Percentiles rank a stretch among this genome's conserved stretches.
Conservation (phyloP, 2,797 vertebrate species). For the Sarcophilus harrisii region DNA sequence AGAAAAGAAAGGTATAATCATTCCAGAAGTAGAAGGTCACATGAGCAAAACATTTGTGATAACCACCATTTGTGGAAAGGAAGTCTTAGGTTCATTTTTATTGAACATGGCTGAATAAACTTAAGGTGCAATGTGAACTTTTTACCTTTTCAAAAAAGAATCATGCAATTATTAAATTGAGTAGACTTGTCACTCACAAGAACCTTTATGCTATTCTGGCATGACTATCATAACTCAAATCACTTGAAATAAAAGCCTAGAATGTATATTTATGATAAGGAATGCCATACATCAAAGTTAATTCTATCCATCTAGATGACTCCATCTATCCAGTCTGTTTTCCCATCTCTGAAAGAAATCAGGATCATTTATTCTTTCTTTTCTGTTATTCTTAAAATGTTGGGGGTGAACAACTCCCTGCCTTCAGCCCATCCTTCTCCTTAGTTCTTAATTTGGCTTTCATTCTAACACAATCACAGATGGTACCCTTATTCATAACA, state of each 20-base stretch:
- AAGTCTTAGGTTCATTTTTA: constrained; percentile 70
- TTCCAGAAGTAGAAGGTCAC: not conserved
- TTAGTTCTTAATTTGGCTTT: constrained; percentile 80
- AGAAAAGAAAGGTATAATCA: not conserved
- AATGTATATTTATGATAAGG: constrained; percentile 67
- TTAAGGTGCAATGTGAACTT: constrained; percentile 76
- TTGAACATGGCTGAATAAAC: constrained; percentile 77
- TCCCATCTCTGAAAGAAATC: constrained; percentile 3
- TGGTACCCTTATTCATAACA: constrained; percentile 81
- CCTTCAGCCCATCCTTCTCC: constrained; percentile 74
- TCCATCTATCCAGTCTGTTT: constrained; percentile 49
- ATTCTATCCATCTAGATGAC: constrained; percentile 61
- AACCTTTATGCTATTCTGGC: constrained; percentile 75
- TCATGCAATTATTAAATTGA: constrained; percentile 74
- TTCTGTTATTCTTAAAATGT: constrained; percentile 62
- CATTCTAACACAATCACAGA: constrained; percentile 80
- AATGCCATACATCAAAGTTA: constrained; percentile 55
- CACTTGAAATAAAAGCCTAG: constrained; percentile 64
- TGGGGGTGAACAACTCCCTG: constrained; percentile 62
- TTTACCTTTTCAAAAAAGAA: constrained; percentile 74
- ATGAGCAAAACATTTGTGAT: not conserved
- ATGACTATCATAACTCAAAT: constrained; percentile 66
- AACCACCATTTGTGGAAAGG: constrained; percentile 51
- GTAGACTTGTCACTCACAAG: constrained; percentile 69
- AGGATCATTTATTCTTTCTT: constrained; percentile 66